phyloP scores from a whole-genome alignment of 2,113 vertebrate genomes.

The Toxostoma redivivum region DNA sequence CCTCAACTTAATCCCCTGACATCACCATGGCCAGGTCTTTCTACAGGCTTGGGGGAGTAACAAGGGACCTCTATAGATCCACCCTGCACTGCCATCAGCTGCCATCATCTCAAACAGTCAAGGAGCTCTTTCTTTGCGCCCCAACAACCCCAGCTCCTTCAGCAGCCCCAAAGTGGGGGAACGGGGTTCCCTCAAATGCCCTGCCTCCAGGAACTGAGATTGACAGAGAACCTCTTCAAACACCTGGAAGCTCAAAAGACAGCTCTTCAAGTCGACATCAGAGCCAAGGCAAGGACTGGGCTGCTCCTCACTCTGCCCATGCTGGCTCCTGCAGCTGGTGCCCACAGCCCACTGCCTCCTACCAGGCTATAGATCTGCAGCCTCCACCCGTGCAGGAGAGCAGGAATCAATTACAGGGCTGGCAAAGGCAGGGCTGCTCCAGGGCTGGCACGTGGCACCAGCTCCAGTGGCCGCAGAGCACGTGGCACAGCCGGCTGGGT shows the following conservation, averaged over 20 bases:
- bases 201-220: neutral
- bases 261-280: neutral
- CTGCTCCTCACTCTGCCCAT: neutral
- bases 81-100: neutral
- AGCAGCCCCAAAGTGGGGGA: neutral
- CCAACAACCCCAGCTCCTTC: neutral
- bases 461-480: neutral
- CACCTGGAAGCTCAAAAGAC: neutral
- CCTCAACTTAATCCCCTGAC: neutral
- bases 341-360: neutral
- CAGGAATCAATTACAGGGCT: constrained; percentile 46
- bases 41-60: neutral
- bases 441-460: neutral
- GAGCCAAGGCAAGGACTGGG: accelerated
- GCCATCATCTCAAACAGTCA: neutral
- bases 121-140: neutral
- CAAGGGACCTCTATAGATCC: neutral
- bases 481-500: neutral
- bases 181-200: too few relatives aligned
- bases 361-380: neutral
- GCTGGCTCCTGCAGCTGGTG: neutral
- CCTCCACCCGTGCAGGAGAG: neutral
- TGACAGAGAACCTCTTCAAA: neutral
- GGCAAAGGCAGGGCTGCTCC: neutral
- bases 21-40: neutral